Evolutionary conservation across 2,113 vertebrate species (phyloP), one percentile per base, ranked within the genome.

Genomic region (Rhodinocichla rosea): DNA sequence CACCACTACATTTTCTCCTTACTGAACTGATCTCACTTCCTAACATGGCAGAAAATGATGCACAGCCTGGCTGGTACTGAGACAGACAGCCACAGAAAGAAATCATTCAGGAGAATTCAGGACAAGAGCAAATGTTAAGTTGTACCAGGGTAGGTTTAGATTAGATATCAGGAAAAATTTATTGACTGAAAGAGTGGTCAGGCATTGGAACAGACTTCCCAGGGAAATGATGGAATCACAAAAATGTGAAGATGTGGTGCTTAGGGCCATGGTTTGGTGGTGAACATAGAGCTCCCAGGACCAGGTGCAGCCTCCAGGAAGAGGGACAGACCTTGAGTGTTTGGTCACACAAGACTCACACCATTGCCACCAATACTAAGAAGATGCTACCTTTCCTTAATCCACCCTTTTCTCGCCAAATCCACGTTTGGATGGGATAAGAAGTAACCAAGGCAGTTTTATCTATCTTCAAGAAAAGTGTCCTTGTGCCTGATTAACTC

Each of bases 401-500:
- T 15, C 35, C 28, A 57, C 4, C 23, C 5, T 50, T 74, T 70
- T 75, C 11, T 89, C 19, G 21, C 5, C 13, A 84, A 65, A 84
- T 45, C 45, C 32, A 57, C 0, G 0, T 28, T 19, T 74, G 11
- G 5, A 33, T 68, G 15, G 21, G 9, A 5, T n/a, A 11, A 57
- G 30, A 16, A 77, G 30, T 18, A 80, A 78, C 7, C 5, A 19
- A 57, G 9, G 6, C 8, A 56, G 33, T 44, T 35, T 45, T 49
- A 83, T 4, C 17, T 49, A 4, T 69, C 37, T 83, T 73, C 28
- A 87, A 8, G 3, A 3, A 40, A 74, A 74, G 11, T 7, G 17
- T 59, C 39, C 23, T 50, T 4, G 11, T 59, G 2, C 39, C 26
- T 68, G 33, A 56, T 60, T 65, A 68, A 79, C 21, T 21, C 23